Base-by-base conservation (phyloP, 2,797 vertebrate species). In the Melanotaenia maccullochi region DNA sequence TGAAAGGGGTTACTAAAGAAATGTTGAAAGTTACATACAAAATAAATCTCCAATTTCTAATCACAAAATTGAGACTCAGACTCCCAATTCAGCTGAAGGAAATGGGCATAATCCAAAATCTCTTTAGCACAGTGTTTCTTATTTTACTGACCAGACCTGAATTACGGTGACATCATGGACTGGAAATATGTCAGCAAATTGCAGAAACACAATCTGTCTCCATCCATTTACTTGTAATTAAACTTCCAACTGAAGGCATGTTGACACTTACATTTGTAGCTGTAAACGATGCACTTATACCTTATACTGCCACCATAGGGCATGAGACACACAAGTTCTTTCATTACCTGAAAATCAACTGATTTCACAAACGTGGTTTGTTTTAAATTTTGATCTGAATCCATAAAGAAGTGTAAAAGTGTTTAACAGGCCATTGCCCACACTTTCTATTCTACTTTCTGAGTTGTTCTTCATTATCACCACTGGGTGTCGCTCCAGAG, bases 401-500 rank as follows among this genome's bases (percentile, higher is more conserved):
- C 49, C 11, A 28, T 7, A 7, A 25, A 52, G 6, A 30, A 55
- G 9, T 0, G 54, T 9, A 16, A 55, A 16, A 55, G 52, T 8
- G 42, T 2, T 44, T 20, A 44, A 44, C 2, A n/a, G n/a, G 47
- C 47, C 22, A 6, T 47, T 47, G 44, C 2, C 44, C 44, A 20
- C 3, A 47, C 44, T 44, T 28, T 3, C 9, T 12, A 2, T 33
- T 6, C 0, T 14, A 9, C 30, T 22, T 0, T 76, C 28, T 28
- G 28, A 28, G 81, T 25, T 85, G 55, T 89, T 57, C 38, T 20
- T 2, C 1, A 0, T 1, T 20, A 3, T 0, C 4, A 49, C 60
- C 94, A 79, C 90, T 92, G 78, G 93, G 91, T 93, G 95, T 89
- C 94, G 85, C 92, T 91, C 81, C 75, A 90, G 91, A 91, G 93